These are phyloP conservation scores for Mesodorylaimus sp. DNA, from an alignment of 2,888 invertebrate genomes.

Conservation along the genomic window DNA sequence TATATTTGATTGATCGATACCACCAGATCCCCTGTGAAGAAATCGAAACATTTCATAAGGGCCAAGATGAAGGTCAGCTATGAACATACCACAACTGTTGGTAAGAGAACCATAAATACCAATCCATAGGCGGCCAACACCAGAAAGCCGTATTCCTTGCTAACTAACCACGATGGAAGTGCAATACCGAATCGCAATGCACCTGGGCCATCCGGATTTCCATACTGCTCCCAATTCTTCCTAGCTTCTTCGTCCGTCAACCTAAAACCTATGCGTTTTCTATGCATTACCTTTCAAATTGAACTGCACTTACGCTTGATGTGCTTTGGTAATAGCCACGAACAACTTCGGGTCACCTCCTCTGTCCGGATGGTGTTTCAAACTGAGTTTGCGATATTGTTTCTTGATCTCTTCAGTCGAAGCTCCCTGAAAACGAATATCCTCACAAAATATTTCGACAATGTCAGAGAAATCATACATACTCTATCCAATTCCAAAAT, in stretches of 20 bases:
- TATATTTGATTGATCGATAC: conserved; percentile 90
- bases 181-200: conserved; percentile 72
- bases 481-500: conserved; percentile 71
- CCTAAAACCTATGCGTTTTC: conserved; percentile 36
- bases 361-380: conserved; percentile 70
- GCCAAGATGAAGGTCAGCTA: background rate
- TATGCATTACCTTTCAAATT: no score
- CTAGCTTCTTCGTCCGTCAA: conserved; percentile 91
- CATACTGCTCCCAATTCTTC: conserved; percentile 95
- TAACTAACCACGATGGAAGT: conserved; percentile 96
- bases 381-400: conserved; percentile 77
- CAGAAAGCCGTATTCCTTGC: conserved; percentile 72
- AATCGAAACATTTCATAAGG: conserved; percentile 5
- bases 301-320: conserved; percentile 39
- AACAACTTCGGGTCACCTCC: conserved; percentile 82
- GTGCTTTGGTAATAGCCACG: conserved; percentile 85
- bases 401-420: conserved; percentile 75
- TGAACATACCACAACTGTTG: conserved; percentile 42
- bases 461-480: no score
- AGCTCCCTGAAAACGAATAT: conserved; percentile 45
- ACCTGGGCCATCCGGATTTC: conserved; percentile 97
- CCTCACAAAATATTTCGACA: conserved; percentile 2
- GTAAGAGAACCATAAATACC: conserved; percentile 88
- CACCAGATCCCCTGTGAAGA: conserved; percentile 69
- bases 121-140: conserved; percentile 75